A percentile compares a stretch with the other conserved stretches of the same genome.
These are phyloP conservation scores for Meriones unguiculatus DNA, from an alignment of 2,113 vertebrate genomes.

Conservation along the genomic window DNA sequence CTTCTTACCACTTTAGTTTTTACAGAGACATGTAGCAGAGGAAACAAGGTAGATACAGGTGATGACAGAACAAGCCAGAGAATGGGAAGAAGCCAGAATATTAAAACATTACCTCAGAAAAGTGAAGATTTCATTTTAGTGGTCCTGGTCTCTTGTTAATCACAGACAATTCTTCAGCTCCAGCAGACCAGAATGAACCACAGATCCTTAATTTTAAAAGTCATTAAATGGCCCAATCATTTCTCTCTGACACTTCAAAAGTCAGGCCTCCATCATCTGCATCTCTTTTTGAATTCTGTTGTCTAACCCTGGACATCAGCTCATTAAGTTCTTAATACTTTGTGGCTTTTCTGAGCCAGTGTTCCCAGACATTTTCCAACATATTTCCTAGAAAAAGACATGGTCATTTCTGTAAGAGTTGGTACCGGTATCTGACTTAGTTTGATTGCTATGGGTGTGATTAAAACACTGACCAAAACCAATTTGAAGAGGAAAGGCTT, in stretches of 20 bases:
- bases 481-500: not conserved
- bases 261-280: not conserved
- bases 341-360: not conserved
- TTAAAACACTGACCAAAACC: not conserved
- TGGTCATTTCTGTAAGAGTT: not conserved
- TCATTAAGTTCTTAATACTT: not conserved
- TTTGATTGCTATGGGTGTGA: not conserved
- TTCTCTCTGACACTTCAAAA: not conserved
- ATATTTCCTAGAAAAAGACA: not conserved
- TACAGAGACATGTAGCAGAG: no score
- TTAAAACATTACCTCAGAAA: no score
- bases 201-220: not conserved
- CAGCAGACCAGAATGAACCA: not conserved
- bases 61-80: no score
- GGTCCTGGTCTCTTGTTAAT: not conserved
- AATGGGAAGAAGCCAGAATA: no score
- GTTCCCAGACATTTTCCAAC: not conserved
- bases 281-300: not conserved
- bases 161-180: not conserved
- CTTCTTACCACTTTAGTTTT: no score
- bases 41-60: no score
- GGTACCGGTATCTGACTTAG: not conserved
- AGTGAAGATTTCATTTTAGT: accelerated
- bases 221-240: not conserved
- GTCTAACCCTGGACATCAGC: not conserved